These are phyloP conservation scores for Capitulum mitella DNA, from an alignment of 2,888 invertebrate genomes.

Conservation along the genomic window DNA sequence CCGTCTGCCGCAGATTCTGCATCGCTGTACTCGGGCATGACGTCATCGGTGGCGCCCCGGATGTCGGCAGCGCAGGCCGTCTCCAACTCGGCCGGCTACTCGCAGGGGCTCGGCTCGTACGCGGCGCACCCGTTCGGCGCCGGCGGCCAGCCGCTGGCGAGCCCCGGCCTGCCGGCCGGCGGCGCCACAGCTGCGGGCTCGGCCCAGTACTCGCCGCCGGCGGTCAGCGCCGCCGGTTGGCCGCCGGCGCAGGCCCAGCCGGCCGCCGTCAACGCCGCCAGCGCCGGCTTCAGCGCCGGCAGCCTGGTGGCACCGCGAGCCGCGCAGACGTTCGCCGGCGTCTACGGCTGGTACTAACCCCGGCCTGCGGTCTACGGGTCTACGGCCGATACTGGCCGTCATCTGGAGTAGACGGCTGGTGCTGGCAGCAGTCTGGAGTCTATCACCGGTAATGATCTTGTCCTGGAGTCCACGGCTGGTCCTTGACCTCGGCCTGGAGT, in stretches of 20 bases:
- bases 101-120: neutral
- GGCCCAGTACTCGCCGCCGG: conserved; percentile 7
- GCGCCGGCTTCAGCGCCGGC: neutral
- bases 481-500: no score
- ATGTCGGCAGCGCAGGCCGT: neutral
- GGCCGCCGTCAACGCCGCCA: neutral
- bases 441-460: no score
- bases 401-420: no score
- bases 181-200: neutral
- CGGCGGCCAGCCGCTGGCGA: neutral
- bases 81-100: neutral
- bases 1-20: neutral
- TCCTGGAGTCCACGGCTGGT: no score
- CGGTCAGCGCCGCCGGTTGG: neutral
- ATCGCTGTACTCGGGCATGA: neutral
- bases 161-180: neutral
- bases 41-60: neutral
- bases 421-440: no score
- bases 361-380: no score
- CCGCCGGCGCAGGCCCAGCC: neutral
- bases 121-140: neutral
- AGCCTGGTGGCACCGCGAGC: conserved; percentile 2
- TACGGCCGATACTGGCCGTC: no score
- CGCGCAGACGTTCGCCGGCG: conserved; percentile 10
- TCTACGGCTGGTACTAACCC: conserved; percentile 7